Base-by-base conservation (phyloP, 2,113 vertebrate genomes). In the Nibea albiflora region DNA sequence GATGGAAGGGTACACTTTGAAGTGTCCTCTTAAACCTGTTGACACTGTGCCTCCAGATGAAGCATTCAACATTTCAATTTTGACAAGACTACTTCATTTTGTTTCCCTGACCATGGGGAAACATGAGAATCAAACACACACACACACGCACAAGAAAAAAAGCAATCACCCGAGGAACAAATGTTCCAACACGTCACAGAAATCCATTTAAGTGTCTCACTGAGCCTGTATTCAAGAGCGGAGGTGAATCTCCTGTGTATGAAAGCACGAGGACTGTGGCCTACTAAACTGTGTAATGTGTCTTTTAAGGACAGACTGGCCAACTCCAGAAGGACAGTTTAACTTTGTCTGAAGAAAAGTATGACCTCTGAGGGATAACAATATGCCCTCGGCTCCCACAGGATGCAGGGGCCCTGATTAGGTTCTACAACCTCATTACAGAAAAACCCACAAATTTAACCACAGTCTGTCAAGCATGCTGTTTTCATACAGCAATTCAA, bases 61-160 rank as follows among this genome's bases (percentile, higher is more conserved):
- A 72, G 78, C 83, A 83, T 79, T 85, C 71, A 85, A 61, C 63
- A 57, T 50, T 81, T 76, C 28, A 24, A 2, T 82, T 80, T 76
- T 65, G 70, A 89, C 79, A 89, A 80, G 85, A 88, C 61, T 53
- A 39, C 50, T 91, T 85, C 60, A 87, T 89, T 78, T 88, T 19
- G 22, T 61, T 72, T 81, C 71, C 77, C 72, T 85, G 75, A 76
- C 85, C 76, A 73, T 74, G 81, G 26, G 12, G 22, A 87, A 68
- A 80, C 50, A 46, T 64, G 57, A 28, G 24, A 11, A 22, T 86
- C 58, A 66, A 39, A 20, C 52, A 46, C 44, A 4, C 44, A 3
- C 11, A 56, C 73, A 74, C 76, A 79, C 49, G 20, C 16, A 50
- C 47, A 49, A 61, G 64, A 69, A 66, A 60, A 60, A 54, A 75